These are phyloP conservation scores for Delia radicum DNA, from an alignment of 1,140 invertebrate genomes.

Conservation along the genomic window DNA sequence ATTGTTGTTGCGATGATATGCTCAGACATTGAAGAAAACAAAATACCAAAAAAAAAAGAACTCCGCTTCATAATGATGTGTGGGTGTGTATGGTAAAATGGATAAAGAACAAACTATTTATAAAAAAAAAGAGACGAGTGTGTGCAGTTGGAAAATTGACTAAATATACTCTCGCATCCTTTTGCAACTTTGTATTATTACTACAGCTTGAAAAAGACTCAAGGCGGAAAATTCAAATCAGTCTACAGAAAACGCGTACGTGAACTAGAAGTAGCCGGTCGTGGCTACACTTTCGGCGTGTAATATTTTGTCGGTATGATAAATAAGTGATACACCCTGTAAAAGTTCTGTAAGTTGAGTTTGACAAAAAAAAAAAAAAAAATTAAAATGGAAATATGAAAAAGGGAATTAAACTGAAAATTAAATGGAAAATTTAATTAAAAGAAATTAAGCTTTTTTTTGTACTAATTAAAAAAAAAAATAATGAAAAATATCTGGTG, in stretches of 20 bases:
- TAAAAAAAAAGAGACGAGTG: neutral
- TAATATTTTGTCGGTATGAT: slow-evolving; percentile 56
- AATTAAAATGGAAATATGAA: neutral
- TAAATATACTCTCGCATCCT: slow-evolving; percentile 23
- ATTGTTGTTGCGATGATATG: neutral
- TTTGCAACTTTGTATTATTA: neutral
- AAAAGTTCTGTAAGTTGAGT: slow-evolving; percentile 55
- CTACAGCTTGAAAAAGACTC: slow-evolving; percentile 14
- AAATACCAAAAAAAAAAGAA: neutral
- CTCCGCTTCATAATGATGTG: neutral
- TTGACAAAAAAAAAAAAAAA: neutral
- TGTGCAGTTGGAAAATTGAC: slow-evolving; percentile 17
- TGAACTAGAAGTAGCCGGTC: slow-evolving; percentile 56
- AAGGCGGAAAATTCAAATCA: slow-evolving; percentile 49
- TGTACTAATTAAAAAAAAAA: neutral
- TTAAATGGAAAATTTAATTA: neutral
- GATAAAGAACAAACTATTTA: neutral
- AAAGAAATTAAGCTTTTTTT: neutral
- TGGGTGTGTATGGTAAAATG: neutral
- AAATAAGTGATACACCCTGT: slow-evolving; percentile 57
- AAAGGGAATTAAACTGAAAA: neutral
- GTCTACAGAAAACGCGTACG: slow-evolving; percentile 57
- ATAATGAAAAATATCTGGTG: neutral
- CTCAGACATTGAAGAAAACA: neutral
- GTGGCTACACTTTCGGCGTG: slow-evolving; percentile 55